Evolutionary conservation across 2,888 invertebrate species (phyloP), one percentile per base, ranked within the genome.

Genomic region (Esperia sulphurella): DNA sequence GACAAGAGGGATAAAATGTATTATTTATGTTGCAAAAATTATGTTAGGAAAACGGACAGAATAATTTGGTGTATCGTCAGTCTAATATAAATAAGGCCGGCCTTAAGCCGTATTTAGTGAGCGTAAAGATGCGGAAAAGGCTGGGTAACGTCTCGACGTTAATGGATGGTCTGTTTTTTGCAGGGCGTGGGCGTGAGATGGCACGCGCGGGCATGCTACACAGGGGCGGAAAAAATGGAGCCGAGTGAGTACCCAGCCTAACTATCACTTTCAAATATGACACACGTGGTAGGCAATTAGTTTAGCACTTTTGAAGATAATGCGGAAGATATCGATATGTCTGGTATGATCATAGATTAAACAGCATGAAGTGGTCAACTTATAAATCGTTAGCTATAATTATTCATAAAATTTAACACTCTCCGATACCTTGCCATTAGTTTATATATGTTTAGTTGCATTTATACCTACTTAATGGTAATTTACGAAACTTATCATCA

Each of bases 181-280:
- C 87, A 92, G 92, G 83, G 79, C 79, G 83, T 81, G 81, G 86
- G 89, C 90, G 91, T 92, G 92, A 92, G 91, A 94, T 94, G 94
- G 93, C 94, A 89, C 92, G 93, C 87, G 93, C 93, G 91, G 94
- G 93, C 79, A 94, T 94, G 92, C 92, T 93, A 90, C 93, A 94
- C 90, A 93, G 93, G 91, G 91, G 91, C 77, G 92, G 93, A 86
- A 93, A 93, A 91, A 93, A 93, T 87, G 92, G 93, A 88, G 92
- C 93, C 76, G 94, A 94, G 94, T 94, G 84, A 93, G 93, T 93
- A 79, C 58, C 51, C 48, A 48, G 49, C 54, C 49, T 39, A 39
- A 39, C 13, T 39, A 8, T 21, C 21, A 21, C 21, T 21, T 10
- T 33, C 33, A 33, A 8, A 33, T 33, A 33, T 33, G 8, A 6